Evolutionary conservation across 2,888 invertebrate genomes (phyloP), one percentile per base, ranked within the genome.

Genomic region (Seladonia tumulorum): DNA sequence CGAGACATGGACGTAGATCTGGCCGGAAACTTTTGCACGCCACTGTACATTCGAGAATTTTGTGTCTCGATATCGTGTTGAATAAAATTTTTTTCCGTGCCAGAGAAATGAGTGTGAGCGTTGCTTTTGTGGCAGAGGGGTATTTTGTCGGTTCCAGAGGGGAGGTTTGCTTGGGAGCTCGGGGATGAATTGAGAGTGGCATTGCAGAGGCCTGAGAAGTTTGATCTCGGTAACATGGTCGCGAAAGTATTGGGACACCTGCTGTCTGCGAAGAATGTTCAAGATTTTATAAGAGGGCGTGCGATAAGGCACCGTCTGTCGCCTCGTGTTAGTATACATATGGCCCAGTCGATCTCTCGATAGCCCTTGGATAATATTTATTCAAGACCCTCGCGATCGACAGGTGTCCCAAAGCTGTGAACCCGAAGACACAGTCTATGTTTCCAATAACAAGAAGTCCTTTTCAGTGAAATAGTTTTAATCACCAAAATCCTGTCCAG

Each of bases 351-450:
- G 66, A 2, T 8, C 18, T 53, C 22, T 16, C 35, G 66, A 22
- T 66, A 35, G 66, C 29, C 66, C 18, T 35, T 18, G 66, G 66
- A 66, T 35, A 35, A 66, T 29, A 66, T 66, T 66, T 66, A 66
- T 66, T 66, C 66, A 35, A 66, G 66, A 35, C 35, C 18, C 8
- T 10, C 35, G 29, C 35, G 35, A 18, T 35, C 66, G 66, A 22
- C 66, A 35, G 35, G 35, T 66, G 66, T 66, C 8, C 66, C 66
- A 7, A 8, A 35, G 18, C 18, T 35, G 8, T 29, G 66, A 66
- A 18, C 18, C 18, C 18, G 8, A 66, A 35, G 16, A 5, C 60
- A 7, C 14, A 5, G 60, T 25, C 25, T 29, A 14, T 25, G 14
- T 5, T 22, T 18, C 18, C 2, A 18, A 2, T 49, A 8, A 42